Base-by-base conservation (phyloP, 2,113 vertebrate species). In the Ictidomys tridecemlineatus region DNA sequence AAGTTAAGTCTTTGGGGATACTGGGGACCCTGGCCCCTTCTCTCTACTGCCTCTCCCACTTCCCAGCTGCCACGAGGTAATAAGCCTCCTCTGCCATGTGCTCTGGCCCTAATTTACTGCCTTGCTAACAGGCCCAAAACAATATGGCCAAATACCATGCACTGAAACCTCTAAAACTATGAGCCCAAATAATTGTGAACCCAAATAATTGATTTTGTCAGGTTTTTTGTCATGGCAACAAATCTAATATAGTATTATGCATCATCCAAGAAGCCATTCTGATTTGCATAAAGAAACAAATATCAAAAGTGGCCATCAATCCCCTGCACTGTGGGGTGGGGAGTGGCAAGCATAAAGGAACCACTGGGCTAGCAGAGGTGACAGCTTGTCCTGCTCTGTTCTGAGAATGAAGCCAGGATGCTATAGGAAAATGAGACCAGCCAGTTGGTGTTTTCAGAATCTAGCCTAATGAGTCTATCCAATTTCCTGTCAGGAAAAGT, bases 281-380 rank as follows among this genome's bases (percentile, higher is more conserved):
- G 1, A n/a, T 69, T 56, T 51, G 4, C n/a, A 22, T 39, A 65
- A 92, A 37, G 4, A 56, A 37, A 4, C 39, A 82, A 69, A 82
- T 9, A 30, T 70, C 16, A 32, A 61, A 92, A 45, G 42, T 2
- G 7, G 4, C 32, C 26, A 1, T 63, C 61, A 63, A 63, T 63
- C 61, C 61, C 61, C 26, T 26, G 61, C 9, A 63, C 24, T 10
- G 45, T 0, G 45, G 45, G 1, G 45, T 42, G 45, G 45, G 45
- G 8, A 45, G 58, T 61, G 9, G 61, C 24, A 24, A 63, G 32
- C 0, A 39, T 16, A 4, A 70, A 16, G 10, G 16, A n/a, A 28
- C 0, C 39, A 37, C 17, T 42, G 24, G 30, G 10, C 6, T 67
- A 85, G 3, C 0, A 22, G 3, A 7, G 17, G 1, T 70, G 73